Percentiles rank a stretch among this genome's conserved stretches.
Evolutionary conservation across 2,888 invertebrate species (phyloP).

Genomic region (Caenorhabditis wallacei): DNA sequence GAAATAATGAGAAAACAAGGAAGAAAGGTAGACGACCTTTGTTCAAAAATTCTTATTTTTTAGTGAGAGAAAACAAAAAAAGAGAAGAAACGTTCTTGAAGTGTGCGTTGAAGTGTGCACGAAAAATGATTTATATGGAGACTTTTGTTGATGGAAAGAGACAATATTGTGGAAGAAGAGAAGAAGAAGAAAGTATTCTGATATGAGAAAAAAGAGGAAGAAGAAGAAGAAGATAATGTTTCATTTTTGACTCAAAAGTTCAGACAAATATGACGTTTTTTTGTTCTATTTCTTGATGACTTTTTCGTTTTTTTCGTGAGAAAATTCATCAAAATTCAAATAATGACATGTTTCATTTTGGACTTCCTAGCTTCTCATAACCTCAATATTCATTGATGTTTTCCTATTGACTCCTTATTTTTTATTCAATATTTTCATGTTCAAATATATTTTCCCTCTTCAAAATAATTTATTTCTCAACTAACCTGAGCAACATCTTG

Average conservation of each 20-base stretch:
- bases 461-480: not conserved
- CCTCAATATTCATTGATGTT: too few relatives aligned
- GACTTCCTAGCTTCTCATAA: too few relatives aligned
- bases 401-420: too few relatives aligned
- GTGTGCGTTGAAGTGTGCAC: slow-evolving; percentile 38
- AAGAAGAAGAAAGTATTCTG: not conserved
- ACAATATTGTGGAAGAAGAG: not conserved
- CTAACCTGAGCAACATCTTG: slow-evolving; percentile 80
- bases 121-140: slow-evolving; percentile 22
- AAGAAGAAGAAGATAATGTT: too few relatives aligned
- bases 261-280: too few relatives aligned
- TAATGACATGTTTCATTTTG: too few relatives aligned
- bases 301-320: too few relatives aligned
- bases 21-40: slow-evolving; percentile 20
- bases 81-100: slow-evolving; percentile 35
- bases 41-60: not conserved
- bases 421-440: slow-evolving; percentile 1
- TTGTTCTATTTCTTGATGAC: too few relatives aligned
- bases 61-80: not conserved
- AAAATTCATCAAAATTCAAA: too few relatives aligned
- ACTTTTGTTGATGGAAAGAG: not conserved
- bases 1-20: slow-evolving; percentile 3
- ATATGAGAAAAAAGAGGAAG: not conserved
- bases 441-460: not conserved
- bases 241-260: too few relatives aligned